Conservation (phyloP, 2,888 invertebrate species). For the Protophormia terraenovae region DNA sequence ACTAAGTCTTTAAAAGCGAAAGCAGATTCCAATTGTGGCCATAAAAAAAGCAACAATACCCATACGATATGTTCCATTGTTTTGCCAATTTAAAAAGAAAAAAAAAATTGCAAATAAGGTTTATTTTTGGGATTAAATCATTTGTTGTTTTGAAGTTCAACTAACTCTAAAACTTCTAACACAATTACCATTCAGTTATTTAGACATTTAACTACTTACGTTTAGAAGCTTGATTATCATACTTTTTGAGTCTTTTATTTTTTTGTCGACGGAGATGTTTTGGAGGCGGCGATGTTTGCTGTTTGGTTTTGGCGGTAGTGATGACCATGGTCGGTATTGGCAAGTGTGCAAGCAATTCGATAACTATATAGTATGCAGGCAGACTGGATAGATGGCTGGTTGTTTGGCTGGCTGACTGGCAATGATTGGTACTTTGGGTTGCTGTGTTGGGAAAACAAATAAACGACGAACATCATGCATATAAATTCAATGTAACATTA, state of each 20-base stretch:
- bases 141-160: constrained; percentile 52
- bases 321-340: constrained; percentile 40
- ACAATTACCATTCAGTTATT: constrained; percentile 55
- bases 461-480: constrained; percentile 63
- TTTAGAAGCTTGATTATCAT: constrained; percentile 17
- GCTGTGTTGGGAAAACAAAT: constrained; percentile 59
- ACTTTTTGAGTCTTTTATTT: background rate
- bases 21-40: constrained; percentile 56
- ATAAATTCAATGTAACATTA: constrained; percentile 65
- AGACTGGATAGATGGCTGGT: constrained; percentile 10
- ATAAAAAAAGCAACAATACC: background rate
- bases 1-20: constrained; percentile 58
- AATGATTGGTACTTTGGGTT: constrained; percentile 39
- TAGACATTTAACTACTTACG: constrained; percentile 38
- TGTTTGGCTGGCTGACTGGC: constrained; percentile 1
- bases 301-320: constrained; percentile 24
- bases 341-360: constrained; percentile 3
- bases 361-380: constrained; percentile 10
- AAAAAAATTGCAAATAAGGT: too few relatives aligned
- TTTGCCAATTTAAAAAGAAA: constrained; percentile 44
- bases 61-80: constrained; percentile 27
- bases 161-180: constrained; percentile 35
- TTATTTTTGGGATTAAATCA: constrained; percentile 56
- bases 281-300: background rate
- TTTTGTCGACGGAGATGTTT: background rate